These are phyloP conservation scores for Poecile montanus DNA, from an alignment of 2,797 vertebrate species.

Conservation along the genomic window DNA sequence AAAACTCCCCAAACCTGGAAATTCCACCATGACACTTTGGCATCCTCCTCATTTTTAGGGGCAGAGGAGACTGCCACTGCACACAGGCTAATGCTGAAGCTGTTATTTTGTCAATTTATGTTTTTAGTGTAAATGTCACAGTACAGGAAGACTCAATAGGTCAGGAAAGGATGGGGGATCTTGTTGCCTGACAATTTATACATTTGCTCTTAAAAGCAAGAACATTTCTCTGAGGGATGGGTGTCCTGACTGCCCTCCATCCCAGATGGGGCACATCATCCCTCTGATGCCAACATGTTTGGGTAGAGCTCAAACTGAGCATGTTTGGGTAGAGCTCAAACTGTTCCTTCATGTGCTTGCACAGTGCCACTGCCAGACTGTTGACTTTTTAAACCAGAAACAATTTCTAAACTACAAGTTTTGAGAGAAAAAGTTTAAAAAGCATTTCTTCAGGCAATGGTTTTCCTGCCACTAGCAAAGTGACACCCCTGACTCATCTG, in stretches of 20 bases:
- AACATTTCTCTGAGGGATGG: neutral
- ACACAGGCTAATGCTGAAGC: no score
- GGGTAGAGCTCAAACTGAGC: neutral
- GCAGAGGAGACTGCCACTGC: no score
- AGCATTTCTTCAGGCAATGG: accelerated
- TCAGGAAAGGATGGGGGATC: neutral
- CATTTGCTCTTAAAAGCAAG: neutral
- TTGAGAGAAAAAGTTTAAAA: neutral
- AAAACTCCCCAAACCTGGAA: neutral
- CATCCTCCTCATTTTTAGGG: neutral
- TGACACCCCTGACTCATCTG: accelerated
- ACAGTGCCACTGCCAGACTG: accelerated
- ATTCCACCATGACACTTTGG: neutral
- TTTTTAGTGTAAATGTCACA: neutral
- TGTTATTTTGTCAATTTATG: neutral
- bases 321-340: neutral
- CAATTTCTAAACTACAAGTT: neutral
- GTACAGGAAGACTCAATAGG: neutral
- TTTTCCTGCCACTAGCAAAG: neutral
- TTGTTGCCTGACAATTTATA: neutral
- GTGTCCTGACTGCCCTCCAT: neutral
- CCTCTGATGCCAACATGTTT: neutral
- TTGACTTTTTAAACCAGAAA: neutral
- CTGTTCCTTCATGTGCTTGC: accelerated
- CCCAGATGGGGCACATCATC: neutral